Percentiles rank a stretch among this genome's conserved stretches.
phyloP scores from a whole-genome alignment of 1,140 invertebrate genomes.

The Scaptomyza montana region DNA sequence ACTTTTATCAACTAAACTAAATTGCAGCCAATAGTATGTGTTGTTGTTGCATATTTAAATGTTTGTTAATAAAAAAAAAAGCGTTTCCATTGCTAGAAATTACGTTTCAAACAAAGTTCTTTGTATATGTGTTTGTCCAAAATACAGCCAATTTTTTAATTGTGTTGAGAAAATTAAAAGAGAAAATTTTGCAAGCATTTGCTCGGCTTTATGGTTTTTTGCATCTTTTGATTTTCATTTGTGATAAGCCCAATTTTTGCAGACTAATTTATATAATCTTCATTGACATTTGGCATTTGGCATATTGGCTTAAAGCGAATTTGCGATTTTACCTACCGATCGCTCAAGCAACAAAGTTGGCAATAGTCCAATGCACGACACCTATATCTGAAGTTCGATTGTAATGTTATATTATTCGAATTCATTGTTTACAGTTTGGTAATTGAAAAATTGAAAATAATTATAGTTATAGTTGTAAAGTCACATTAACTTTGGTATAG shows the following conservation, averaged over 20 bases:
- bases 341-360: slow-evolving; percentile 67
- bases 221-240: slow-evolving; percentile 10
- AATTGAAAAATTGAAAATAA: slow-evolving; percentile 16
- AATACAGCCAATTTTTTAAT: slow-evolving; percentile 61
- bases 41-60: slow-evolving; percentile 37
- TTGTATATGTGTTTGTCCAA: slow-evolving; percentile 34
- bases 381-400: slow-evolving; percentile 70
- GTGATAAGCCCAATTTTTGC: slow-evolving; percentile 8
- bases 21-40: slow-evolving; percentile 66
- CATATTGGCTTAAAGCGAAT: slow-evolving; percentile 53
- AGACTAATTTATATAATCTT: slow-evolving; percentile 35
- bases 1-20: slow-evolving; percentile 73
- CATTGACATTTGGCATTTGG: slow-evolving; percentile 46
- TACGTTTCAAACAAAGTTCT: slow-evolving; percentile 36
- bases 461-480: neutral
- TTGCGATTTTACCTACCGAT: slow-evolving; percentile 77
- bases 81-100: slow-evolving; percentile 41
- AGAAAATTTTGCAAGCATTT: slow-evolving; percentile 29
- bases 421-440: slow-evolving; percentile 16
- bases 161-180: slow-evolving; percentile 16
- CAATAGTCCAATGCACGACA: slow-evolving; percentile 71
- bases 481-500: neutral
- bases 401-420: slow-evolving; percentile 21
- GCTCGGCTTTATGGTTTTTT: slow-evolving; percentile 24
- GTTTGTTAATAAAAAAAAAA: slow-evolving; percentile 48